Evolutionary conservation across 2,888 invertebrate genomes (phyloP).

Genomic region (Chirona hameri): DNA sequence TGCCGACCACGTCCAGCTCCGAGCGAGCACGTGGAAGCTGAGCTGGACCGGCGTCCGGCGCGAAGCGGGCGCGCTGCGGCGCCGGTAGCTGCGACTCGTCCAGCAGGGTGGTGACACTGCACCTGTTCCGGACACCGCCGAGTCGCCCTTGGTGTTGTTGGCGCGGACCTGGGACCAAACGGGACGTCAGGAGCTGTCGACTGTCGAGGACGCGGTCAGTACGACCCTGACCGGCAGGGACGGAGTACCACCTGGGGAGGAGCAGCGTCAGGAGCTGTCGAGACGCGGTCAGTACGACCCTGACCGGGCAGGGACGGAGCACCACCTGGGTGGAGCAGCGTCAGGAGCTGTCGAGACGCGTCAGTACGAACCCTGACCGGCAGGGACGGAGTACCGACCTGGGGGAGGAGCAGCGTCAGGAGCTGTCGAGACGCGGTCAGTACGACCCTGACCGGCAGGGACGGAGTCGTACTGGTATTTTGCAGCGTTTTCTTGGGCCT

Average conservation of each 20-base stretch:
- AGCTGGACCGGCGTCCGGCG: constrained; percentile 66
- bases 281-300: neutral
- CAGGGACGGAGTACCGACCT: no score
- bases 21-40: constrained; percentile 75
- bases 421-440: neutral
- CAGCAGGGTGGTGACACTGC: constrained; percentile 73
- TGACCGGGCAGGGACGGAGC: no score
- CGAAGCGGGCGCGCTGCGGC: constrained; percentile 76
- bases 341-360: no score
- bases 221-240: neutral
- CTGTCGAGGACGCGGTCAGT: neutral
- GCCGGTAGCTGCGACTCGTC: constrained; percentile 66
- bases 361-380: no score
- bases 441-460: neutral
- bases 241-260: no score
- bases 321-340: no score
- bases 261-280: neutral
- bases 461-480: no score
- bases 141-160: constrained; percentile 79
- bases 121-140: constrained; percentile 84
- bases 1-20: constrained; percentile 70
- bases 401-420: no score
- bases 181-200: neutral
- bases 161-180: constrained; percentile 70
- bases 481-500: no score